Base-by-base conservation (phyloP, 2,113 vertebrate genomes). In the Catharus fuscescens region DNA sequence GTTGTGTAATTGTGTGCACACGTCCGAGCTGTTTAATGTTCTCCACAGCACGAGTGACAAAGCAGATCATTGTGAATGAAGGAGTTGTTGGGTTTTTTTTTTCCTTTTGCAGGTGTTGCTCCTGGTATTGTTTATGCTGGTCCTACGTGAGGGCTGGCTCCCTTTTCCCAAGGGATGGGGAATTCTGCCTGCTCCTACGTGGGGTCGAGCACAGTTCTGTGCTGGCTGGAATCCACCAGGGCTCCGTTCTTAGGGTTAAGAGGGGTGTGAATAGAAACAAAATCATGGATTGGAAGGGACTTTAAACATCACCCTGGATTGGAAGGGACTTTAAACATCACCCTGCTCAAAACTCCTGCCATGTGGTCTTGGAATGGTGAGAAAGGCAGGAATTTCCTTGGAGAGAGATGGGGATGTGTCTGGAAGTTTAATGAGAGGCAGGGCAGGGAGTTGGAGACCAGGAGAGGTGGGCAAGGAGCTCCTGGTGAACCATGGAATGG, bases 1-100 rank as follows among this genome's bases (percentile, higher is more conserved):
- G 65, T 92, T 88, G 71, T 77, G 90, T 87, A 90, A 87, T 54
- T 60, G 92, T 83, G 85, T 80, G 84, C 81, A 24, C 50, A 60
- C 4, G 2, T 52, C 52, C 3, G 1, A 36, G 66, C 13, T 95
- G 80, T 92, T 93, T 81, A n/a, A 82, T 65, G 87, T 93, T 93
- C 88, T 59, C 74, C 76, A 21, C 15, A 31, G 61, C 70, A 18
- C 4, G 20, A 45, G 77, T 15, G 69, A 69, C 87, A 79, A 70
- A 31, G 73, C 48, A 7, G 34, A 61, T 40, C 89, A 14, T 44
- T 78, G 80, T 81, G 87, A 76, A 76, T 72, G 72, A 34, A 91
- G n/a, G 14, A 10, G 32, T 19, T 15, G 15, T 13, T 15, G 14
- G 25, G 14, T 50, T 20, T 52, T 28, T 26, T 4, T n/a, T 50